These are phyloP conservation scores for Elephas maximus DNA, from an alignment of 2,113 vertebrate species.

Conservation along the genomic window DNA sequence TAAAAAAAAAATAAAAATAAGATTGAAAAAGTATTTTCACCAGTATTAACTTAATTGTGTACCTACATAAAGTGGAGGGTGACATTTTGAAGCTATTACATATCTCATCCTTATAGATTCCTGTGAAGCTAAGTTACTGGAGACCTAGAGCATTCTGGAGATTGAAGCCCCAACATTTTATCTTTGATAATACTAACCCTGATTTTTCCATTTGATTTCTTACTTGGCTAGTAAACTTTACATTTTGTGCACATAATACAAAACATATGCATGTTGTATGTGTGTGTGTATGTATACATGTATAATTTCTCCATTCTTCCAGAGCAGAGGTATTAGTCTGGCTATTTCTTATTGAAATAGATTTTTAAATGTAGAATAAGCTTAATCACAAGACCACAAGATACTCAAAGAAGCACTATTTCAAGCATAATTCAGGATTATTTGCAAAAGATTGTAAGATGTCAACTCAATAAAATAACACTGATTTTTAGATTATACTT, in stretches of 20 bases:
- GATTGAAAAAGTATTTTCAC: neutral
- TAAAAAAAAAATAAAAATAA: neutral
- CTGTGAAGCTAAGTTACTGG: neutral
- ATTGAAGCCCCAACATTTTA: neutral
- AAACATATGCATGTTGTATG: neutral
- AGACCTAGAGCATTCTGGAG: neutral
- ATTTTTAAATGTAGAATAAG: slow-evolving; percentile 6
- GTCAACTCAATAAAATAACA: neutral
- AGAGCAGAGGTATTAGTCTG: neutral
- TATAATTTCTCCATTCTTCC: neutral
- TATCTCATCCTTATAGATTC: neutral
- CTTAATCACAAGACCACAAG: neutral
- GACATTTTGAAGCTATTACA: neutral
- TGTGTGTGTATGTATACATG: neutral
- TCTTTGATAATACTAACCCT: neutral
- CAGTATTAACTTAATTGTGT: neutral
- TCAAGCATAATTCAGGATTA: neutral
- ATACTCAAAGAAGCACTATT: neutral
- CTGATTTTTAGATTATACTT: neutral
- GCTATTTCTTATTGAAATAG: neutral
- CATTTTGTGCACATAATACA: neutral
- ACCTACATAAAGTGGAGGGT: neutral
- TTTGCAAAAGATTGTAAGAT: neutral
- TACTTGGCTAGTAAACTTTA: neutral
- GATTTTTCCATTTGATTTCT: slow-evolving; percentile 1